phyloP scores from a whole-genome alignment of 2,888 invertebrate genomes.

The Geophilus truncorum region DNA sequence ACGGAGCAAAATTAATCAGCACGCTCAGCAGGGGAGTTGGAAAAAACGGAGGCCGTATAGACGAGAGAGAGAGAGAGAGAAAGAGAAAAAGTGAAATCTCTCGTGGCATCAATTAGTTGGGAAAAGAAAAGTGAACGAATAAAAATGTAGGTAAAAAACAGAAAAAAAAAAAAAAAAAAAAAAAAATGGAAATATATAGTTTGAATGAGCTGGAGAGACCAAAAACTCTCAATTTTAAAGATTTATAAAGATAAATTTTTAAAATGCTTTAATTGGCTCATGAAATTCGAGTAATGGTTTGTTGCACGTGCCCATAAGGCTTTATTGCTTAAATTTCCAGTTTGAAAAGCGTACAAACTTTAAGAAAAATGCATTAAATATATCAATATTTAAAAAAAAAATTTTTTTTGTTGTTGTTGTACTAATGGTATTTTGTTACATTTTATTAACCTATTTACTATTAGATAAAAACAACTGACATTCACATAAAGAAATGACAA shows the following conservation, averaged over 20 bases:
- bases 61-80: not conserved
- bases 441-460: too few relatives aligned
- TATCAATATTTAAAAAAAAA: not conserved
- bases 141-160: not conserved
- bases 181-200: constrained; percentile 1
- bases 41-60: not conserved
- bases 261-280: not conserved
- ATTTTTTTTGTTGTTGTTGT: too few relatives aligned
- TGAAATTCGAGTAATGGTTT: not conserved
- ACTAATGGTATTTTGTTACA: too few relatives aligned
- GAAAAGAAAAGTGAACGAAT: not conserved
- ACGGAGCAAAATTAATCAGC: constrained; percentile 24
- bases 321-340: not conserved
- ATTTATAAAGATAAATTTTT: not conserved
- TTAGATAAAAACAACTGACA: too few relatives aligned
- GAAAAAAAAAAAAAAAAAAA: not conserved
- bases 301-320: not conserved
- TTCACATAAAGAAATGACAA: not conserved
- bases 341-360: not conserved
- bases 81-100: constrained; percentile 20
- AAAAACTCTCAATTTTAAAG: not conserved
- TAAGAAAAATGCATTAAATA: not conserved
- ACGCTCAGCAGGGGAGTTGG: constrained; percentile 14
- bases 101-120: constrained; percentile 15
- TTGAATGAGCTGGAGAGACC: not conserved